Percentiles rank a stretch among this genome's conserved stretches.
Conservation (phyloP, 1,140 invertebrate species). For the Bemisia tabaci region DNA sequence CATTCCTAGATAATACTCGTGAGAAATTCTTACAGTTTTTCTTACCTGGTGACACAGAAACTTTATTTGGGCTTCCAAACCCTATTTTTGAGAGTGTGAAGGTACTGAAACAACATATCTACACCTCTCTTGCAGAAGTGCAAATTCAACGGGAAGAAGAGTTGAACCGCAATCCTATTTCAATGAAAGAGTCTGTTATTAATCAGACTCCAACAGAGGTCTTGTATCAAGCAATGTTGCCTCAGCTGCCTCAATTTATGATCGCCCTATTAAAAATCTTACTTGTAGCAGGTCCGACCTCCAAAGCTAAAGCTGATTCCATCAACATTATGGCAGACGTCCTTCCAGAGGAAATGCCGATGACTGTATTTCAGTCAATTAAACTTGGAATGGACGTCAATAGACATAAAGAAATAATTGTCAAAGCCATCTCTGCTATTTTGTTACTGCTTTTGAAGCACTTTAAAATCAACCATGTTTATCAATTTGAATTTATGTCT, state of each 20-base stretch:
- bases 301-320: slow-evolving; percentile 94
- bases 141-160: slow-evolving; percentile 74
- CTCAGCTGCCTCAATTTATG: slow-evolving; percentile 91
- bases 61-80: slow-evolving; percentile 80
- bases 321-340: slow-evolving; percentile 98
- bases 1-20: slow-evolving; percentile 79
- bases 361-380: slow-evolving; percentile 92
- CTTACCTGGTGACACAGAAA: slow-evolving; percentile 67
- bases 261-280: slow-evolving; percentile 94
- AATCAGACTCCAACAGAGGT: slow-evolving; percentile 69
- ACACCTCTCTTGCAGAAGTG: slow-evolving; percentile 65
- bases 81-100: slow-evolving; percentile 91
- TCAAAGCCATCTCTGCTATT: slow-evolving; percentile 93
- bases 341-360: slow-evolving; percentile 91
- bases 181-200: slow-evolving; percentile 50
- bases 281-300: slow-evolving; percentile 91
- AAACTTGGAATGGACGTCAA: slow-evolving; percentile 95
- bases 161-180: slow-evolving; percentile 54
- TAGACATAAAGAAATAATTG: slow-evolving; percentile 96
- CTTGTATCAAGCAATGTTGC: slow-evolving; percentile 80
- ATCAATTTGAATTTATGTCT: slow-evolving; percentile 98
- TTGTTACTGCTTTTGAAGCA: slow-evolving; percentile 89
- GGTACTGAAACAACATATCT: slow-evolving; percentile 70
- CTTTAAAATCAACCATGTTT: slow-evolving; percentile 98
- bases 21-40: slow-evolving; percentile 92